Evolutionary conservation across 2,113 vertebrate genomes (phyloP), one percentile per base, ranked within the genome.

Genomic region (Myotis davidii): DNA sequence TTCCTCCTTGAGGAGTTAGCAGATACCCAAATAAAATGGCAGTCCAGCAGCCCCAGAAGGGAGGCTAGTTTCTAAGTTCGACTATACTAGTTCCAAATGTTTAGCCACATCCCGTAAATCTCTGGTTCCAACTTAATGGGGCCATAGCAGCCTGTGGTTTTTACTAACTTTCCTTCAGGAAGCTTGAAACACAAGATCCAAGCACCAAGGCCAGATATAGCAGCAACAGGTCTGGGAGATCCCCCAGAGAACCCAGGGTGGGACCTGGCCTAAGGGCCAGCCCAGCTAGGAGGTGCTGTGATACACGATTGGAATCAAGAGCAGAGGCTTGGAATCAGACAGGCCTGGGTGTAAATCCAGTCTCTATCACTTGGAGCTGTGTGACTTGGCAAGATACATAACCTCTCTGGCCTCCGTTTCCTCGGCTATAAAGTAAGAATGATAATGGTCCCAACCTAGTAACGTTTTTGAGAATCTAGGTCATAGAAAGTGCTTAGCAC

Each of bases 51-150:
- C 18, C 59, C 52, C 17, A 59, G 78, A 73, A 92, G 45, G 59
- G 72, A 92, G 32, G 52, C 39, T 52, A 67, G 72, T 69, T 76
- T 13, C 52, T 76, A 56, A 89, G 50, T n/a, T 29, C 0, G 5
- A 65, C 34, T 37, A 2, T 56, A 29, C 37, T 42, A 52, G 34
- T 39, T 81, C 37, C 59, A 54, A 32, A 91, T 70, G 42, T 45
- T 59, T 85, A 81, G 73, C 70, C 50, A 93, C 29, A 61, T 67
- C 18, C 52, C 37, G 20, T 79, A 89, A 77, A 73, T 82, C 23
- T 74, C 45, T 84, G 48, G 39, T 93, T 85, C 77, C 73, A 85
- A 85, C 65, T 88, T 32, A 93, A 29, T 74, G 39, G 32, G n/a
- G 27, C 21, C 73, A 50, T 39, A 27, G 42, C 34, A 85, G 29